phyloP scores from a whole-genome alignment of 2,797 vertebrate species.

The Sciurus carolinensis region DNA sequence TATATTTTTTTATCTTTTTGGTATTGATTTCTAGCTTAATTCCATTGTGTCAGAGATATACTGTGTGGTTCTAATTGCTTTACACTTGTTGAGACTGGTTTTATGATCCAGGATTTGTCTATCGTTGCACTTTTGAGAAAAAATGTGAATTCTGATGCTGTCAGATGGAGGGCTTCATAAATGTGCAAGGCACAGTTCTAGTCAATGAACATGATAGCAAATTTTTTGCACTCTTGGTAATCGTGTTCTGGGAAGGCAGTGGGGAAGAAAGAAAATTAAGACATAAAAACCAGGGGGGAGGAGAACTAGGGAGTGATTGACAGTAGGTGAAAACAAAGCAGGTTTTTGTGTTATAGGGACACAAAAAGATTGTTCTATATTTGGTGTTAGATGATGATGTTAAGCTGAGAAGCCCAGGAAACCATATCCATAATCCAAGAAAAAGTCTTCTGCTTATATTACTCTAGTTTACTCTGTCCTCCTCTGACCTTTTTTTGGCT shows the following conservation, averaged over 20 bases:
- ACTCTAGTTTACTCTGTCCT: slow-evolving; percentile 77
- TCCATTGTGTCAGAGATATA: not conserved
- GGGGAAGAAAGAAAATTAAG: slow-evolving; percentile 54
- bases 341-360: slow-evolving; percentile 53
- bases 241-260: slow-evolving; percentile 4
- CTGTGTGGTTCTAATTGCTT: slow-evolving; percentile 1
- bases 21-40: slow-evolving; percentile 18
- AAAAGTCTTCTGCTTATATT: slow-evolving; percentile 70
- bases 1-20: not conserved
- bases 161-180: not conserved
- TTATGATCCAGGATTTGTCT: not conserved
- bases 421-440: slow-evolving; percentile 75
- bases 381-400: slow-evolving; percentile 66
- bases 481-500: slow-evolving; percentile 71
- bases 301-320: not conserved
- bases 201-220: slow-evolving; percentile 1
- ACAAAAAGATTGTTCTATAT: slow-evolving; percentile 38
- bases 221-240: not conserved
- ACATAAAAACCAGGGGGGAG: slow-evolving; percentile 12
- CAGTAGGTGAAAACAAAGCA: slow-evolving; percentile 25
- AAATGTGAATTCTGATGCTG: not conserved
- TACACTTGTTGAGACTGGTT: slow-evolving; percentile 27
- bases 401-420: slow-evolving; percentile 72
- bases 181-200: slow-evolving; percentile 4
- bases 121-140: not conserved